These are phyloP conservation scores for Volucella zonaria DNA, from an alignment of 2,888 invertebrate species.

Conservation along the genomic window DNA sequence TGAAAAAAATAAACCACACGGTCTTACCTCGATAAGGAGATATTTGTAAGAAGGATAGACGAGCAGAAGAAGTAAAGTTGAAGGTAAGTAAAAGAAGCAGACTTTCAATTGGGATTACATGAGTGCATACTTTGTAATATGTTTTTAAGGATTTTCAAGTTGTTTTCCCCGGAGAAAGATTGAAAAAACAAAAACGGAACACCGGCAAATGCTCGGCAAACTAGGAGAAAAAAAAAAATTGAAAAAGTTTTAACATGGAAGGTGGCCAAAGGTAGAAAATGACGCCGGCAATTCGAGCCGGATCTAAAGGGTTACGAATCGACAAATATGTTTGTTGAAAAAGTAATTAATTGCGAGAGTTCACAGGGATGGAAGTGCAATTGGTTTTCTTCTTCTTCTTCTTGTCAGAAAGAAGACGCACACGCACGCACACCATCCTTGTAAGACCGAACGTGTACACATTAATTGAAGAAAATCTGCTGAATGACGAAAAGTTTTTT, in stretches of 20 bases:
- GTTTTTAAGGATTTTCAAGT: conserved; percentile 72
- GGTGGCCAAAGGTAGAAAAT: conserved; percentile 19
- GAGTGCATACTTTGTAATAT: conserved; percentile 71
- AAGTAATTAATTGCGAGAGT: conserved; percentile 66
- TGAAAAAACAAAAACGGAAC: not conserved
- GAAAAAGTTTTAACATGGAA: conserved; percentile 61
- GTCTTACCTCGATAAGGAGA: conserved; percentile 67
- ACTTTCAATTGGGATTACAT: conserved; percentile 72
- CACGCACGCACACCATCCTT: not conserved
- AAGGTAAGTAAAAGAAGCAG: conserved; percentile 71
- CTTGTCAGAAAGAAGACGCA: too few species aligned
- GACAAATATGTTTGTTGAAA: conserved; percentile 55
- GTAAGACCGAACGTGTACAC: not conserved
- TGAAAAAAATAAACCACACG: conserved; percentile 25
- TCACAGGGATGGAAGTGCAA: conserved; percentile 53
- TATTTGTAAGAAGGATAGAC: conserved; percentile 65
- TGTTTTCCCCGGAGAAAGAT: conserved; percentile 31
- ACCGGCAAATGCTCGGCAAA: not conserved
- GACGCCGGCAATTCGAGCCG: conserved; percentile 46
- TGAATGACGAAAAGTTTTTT: conserved; percentile 36
- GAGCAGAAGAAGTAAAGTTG: conserved; percentile 59
- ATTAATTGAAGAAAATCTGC: conserved; percentile 68
- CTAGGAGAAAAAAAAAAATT: conserved; percentile 28
- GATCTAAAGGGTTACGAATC: not conserved
- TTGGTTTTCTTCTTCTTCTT: conserved; percentile 55